Conservation (phyloP, 2,797 vertebrate genomes). For the Notolepis coatsorum region DNA sequence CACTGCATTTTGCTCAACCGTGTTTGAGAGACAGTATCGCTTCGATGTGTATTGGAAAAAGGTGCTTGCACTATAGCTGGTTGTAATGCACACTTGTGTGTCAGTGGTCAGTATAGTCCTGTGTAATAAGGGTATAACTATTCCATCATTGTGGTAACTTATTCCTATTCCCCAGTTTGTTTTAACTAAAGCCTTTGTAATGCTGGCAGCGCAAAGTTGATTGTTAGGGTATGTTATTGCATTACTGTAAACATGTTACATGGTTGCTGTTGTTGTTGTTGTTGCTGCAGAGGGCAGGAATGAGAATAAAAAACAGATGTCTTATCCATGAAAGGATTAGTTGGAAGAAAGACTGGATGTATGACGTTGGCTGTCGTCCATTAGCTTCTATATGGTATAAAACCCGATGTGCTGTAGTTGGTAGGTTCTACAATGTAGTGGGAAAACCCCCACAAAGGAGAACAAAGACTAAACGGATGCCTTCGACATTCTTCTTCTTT, state of each 20-base stretch:
- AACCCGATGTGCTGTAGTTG: conserved; percentile 21
- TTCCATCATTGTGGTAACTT: neutral
- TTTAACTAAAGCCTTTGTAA: conserved; percentile 17
- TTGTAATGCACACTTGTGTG: conserved; percentile 1
- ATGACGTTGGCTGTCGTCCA: conserved; percentile 4
- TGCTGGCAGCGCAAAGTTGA: conserved; percentile 12
- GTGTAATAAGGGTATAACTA: neutral
- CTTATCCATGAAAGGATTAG: too few relatives aligned
- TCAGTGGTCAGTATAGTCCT: neutral
- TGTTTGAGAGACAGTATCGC: conserved; percentile 24
- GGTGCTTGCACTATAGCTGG: conserved; percentile 27
- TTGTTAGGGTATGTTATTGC: conserved; percentile 29
- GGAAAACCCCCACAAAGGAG: neutral
- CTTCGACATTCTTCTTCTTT: conserved; percentile 7
- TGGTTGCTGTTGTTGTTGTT: too few relatives aligned
- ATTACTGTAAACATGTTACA: too few relatives aligned
- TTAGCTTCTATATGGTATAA: conserved; percentile 41
- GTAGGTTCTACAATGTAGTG: conserved; percentile 19
- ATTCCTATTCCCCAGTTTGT: conserved; percentile 2
- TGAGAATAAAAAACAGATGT: neutral
- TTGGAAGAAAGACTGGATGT: too few relatives aligned
- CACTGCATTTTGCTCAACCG: conserved; percentile 14
- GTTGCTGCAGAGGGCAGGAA: neutral
- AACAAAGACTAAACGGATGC: conserved; percentile 2
- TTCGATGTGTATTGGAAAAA: conserved; percentile 26